Conservation (phyloP, 1,140 invertebrate genomes). For the Antheraea mylitta region DNA sequence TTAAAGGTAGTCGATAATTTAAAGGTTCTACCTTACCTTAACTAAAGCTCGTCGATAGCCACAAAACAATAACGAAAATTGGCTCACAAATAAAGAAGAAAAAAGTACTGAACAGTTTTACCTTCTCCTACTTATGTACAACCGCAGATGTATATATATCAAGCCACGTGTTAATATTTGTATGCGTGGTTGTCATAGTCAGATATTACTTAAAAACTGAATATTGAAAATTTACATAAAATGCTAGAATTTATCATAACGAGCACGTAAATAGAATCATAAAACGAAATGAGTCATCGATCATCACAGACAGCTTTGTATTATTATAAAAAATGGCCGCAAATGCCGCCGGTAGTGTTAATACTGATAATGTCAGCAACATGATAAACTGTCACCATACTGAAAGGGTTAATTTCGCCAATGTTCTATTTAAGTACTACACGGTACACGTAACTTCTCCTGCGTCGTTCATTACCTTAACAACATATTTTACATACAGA, state of each 20-base stretch:
- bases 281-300: slow-evolving; percentile 8
- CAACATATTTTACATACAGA: no score
- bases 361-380: background rate
- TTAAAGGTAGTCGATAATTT: no score
- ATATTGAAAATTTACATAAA: background rate
- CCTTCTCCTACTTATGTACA: no score
- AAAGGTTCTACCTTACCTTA: no score
- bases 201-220: background rate
- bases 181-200: background rate
- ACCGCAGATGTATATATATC: no score
- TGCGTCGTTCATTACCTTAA: no score
- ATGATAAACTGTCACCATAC: background rate
- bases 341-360: background rate
- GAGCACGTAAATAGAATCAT: slow-evolving; percentile 8
- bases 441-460: no score
- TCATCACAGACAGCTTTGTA: slow-evolving; percentile 5
- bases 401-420: background rate
- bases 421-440: background rate
- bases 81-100: no score
- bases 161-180: background rate
- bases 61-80: no score
- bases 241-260: slow-evolving; percentile 5
- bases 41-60: no score
- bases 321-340: background rate
- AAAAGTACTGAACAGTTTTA: no score